A percentile compares a stretch with the other conserved stretches of the same genome.
phyloP scores from a whole-genome alignment of 2,797 vertebrate genomes.

The Melanotaenia boesemani region DNA sequence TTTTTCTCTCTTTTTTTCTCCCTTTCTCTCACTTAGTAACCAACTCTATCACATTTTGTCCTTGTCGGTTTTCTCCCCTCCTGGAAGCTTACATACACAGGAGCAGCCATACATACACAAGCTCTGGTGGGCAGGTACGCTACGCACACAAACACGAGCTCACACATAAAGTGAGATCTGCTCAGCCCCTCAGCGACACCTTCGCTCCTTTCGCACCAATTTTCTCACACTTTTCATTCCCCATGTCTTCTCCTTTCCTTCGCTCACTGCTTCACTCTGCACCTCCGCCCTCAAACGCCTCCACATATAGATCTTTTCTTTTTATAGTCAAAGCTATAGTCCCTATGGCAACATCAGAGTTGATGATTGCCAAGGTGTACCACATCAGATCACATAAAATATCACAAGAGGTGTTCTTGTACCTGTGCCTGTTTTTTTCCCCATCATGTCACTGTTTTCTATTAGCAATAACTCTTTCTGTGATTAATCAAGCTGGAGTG shows the following conservation, averaged over 20 bases:
- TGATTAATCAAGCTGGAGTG: slow-evolving; percentile 52
- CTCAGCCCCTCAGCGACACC: slow-evolving; percentile 69
- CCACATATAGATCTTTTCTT: slow-evolving; percentile 79
- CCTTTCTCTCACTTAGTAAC: slow-evolving; percentile 73
- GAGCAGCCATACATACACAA: slow-evolving; percentile 11
- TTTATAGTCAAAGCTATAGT: slow-evolving; percentile 80
- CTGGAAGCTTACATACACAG: slow-evolving; percentile 42
- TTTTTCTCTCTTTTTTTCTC: slow-evolving; percentile 32
- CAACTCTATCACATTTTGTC: slow-evolving; percentile 77
- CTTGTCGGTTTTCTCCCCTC: slow-evolving; percentile 60
- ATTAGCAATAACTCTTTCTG: slow-evolving; percentile 34
- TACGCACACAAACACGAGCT: slow-evolving; percentile 45
- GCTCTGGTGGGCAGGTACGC: slow-evolving; percentile 55
- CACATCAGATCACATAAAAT: slow-evolving; percentile 78
- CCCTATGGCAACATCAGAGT: slow-evolving; percentile 80
- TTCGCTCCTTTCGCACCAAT: slow-evolving; percentile 74
- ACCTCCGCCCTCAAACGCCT: slow-evolving; percentile 76
- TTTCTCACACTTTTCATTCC: slow-evolving; percentile 77
- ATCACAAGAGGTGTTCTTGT: slow-evolving; percentile 44
- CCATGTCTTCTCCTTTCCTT: slow-evolving; percentile 64
- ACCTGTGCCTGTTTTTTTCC: slow-evolving; percentile 44
- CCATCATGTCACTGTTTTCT: slow-evolving; percentile 30
- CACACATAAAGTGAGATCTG: slow-evolving; percentile 56
- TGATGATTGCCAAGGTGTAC: slow-evolving; percentile 82
- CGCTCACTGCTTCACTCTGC: slow-evolving; percentile 67